Percentiles rank a stretch among this genome's conserved stretches.
Evolutionary conservation across 2,888 invertebrate species (phyloP).

Genomic region (Blastobasis lacticolella): DNA sequence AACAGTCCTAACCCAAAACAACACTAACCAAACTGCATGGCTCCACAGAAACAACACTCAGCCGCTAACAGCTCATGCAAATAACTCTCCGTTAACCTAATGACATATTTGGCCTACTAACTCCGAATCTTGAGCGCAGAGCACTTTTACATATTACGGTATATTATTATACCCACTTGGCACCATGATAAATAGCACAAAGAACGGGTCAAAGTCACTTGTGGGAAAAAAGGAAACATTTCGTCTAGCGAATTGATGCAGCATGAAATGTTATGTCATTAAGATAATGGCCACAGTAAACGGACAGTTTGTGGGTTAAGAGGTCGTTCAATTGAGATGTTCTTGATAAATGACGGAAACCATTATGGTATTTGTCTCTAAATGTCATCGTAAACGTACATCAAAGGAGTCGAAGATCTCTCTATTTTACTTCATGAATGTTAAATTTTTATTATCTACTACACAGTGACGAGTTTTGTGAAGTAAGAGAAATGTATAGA

Average conservation of each 20-base stretch:
- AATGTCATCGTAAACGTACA: background rate
- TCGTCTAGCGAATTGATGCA: slow-evolving; percentile 25
- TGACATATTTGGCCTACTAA: slow-evolving; percentile 61
- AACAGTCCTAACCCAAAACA: background rate
- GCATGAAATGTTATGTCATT: slow-evolving; percentile 39
- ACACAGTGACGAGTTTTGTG: too few relatives aligned
- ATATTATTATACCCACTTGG: slow-evolving; percentile 47
- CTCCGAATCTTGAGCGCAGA: slow-evolving; percentile 41
- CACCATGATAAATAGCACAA: slow-evolving; percentile 50
- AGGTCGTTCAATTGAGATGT: slow-evolving; percentile 19
- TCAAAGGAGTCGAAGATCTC: background rate
- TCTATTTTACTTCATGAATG: background rate
- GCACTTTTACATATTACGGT: slow-evolving; percentile 59
- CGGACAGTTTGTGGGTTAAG: slow-evolving; percentile 16
- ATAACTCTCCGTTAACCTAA: slow-evolving; percentile 61
- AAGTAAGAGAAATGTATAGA: too few relatives aligned
- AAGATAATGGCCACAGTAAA: slow-evolving; percentile 23
- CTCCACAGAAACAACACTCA: slow-evolving; percentile 11
- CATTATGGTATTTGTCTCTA: background rate
- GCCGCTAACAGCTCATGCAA: slow-evolving; percentile 42
- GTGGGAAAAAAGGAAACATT: slow-evolving; percentile 31
- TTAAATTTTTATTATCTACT: too few relatives aligned
- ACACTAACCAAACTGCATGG: slow-evolving; percentile 1
- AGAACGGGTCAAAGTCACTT: slow-evolving; percentile 59
- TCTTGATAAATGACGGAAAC: background rate